These are phyloP conservation scores for Plagiodera versicolora DNA, from an alignment of 2,888 invertebrate species.

Conservation along the genomic window DNA sequence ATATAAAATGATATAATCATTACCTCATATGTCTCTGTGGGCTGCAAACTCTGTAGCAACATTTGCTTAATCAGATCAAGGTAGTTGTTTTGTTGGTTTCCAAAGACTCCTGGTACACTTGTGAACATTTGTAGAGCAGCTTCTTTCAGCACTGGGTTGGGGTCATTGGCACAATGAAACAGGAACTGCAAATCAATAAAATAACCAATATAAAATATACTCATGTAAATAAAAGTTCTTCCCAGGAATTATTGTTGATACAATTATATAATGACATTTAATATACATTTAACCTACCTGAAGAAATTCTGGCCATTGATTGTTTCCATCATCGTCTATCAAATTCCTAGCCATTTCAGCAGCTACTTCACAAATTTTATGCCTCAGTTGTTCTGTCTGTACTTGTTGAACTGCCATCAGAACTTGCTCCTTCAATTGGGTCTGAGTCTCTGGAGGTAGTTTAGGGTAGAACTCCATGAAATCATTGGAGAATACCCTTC, in stretches of 20 bases:
- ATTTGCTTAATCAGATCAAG: slow-evolving; percentile 93
- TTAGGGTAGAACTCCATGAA: slow-evolving; percentile 93
- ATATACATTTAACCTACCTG: slow-evolving; percentile 54
- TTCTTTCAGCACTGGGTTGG: slow-evolving; percentile 83
- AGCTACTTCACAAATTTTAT: slow-evolving; percentile 93
- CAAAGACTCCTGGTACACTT: slow-evolving; percentile 95
- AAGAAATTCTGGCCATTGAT: slow-evolving; percentile 95
- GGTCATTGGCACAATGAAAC: slow-evolving; percentile 90
- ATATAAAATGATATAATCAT: too few species aligned
- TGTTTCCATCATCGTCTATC: slow-evolving; percentile 93
- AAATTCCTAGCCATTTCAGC: slow-evolving; percentile 95
- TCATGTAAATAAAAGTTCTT: neutral
- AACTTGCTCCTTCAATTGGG: slow-evolving; percentile 83
- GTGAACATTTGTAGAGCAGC: slow-evolving; percentile 94
- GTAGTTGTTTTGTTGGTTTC: slow-evolving; percentile 90
- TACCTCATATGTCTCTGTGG: slow-evolving; percentile 66
- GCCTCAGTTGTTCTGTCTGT: slow-evolving; percentile 74
- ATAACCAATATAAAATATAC: too few species aligned
- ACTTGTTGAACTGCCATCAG: slow-evolving; percentile 83
- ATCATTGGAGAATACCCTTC: slow-evolving; percentile 85
- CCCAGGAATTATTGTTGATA: too few species aligned
- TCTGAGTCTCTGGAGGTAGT: slow-evolving; percentile 79
- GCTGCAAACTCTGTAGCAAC: slow-evolving; percentile 76
- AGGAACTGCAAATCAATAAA: slow-evolving; percentile 63
- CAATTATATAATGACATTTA: too few species aligned